Percentiles rank a stretch among this genome's conserved stretches.
These are phyloP conservation scores for Ophthalmolycus amberensis DNA, from an alignment of 2,113 vertebrate species.

Conservation along the genomic window DNA sequence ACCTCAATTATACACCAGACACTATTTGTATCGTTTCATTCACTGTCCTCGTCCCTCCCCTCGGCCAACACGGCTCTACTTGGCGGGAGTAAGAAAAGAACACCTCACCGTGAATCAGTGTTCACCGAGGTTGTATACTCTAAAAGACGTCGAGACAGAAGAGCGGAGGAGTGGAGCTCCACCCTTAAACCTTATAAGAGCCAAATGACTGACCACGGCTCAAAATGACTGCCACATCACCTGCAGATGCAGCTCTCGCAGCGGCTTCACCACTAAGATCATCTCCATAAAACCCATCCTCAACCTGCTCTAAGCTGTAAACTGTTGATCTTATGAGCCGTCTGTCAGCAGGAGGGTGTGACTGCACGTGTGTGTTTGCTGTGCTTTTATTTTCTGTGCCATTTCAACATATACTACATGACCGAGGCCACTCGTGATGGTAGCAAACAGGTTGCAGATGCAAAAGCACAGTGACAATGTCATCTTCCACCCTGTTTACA, in stretches of 20 bases:
- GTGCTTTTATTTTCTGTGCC: slow-evolving; percentile 10
- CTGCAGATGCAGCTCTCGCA: slow-evolving; percentile 48
- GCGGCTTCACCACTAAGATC: not conserved
- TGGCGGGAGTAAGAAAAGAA: slow-evolving; percentile 7
- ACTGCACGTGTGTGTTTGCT: slow-evolving; percentile 28
- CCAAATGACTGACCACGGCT: slow-evolving; percentile 53
- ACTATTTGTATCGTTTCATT: slow-evolving; percentile 18
- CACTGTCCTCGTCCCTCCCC: slow-evolving; percentile 2
- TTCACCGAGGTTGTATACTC: not conserved
- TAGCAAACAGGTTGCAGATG: slow-evolving; percentile 55
- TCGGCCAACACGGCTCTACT: slow-evolving; percentile 15
- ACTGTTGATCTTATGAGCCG: not conserved
- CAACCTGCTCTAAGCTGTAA: not conserved
- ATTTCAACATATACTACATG: slow-evolving; percentile 3
- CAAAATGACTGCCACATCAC: slow-evolving; percentile 68
- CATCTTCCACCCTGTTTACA: slow-evolving; percentile 4
- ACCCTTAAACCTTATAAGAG: slow-evolving; percentile 50
- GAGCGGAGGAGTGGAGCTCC: slow-evolving; percentile 49
- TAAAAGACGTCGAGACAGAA: slow-evolving; percentile 33
- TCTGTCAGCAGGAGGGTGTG: slow-evolving; percentile 28
- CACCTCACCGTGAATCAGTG: slow-evolving; percentile 50
- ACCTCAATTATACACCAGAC: slow-evolving; percentile 51
- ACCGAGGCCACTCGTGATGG: not conserved
- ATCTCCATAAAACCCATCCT: not conserved
- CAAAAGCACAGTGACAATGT: slow-evolving; percentile 23